Base-by-base conservation (phyloP, 2,888 invertebrate genomes). In the Gortyna flavago region DNA sequence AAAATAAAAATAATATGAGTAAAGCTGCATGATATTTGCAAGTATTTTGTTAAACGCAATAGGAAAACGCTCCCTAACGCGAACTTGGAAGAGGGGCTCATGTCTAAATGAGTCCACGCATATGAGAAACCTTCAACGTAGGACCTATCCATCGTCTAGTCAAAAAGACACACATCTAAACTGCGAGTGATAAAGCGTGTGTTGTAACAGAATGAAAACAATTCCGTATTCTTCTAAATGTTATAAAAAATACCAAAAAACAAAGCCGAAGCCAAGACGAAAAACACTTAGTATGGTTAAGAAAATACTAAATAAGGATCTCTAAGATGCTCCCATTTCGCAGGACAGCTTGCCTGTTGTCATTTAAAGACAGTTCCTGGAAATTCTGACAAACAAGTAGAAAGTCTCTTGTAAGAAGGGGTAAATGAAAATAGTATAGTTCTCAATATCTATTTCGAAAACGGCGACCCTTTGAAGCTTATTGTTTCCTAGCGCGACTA, bases 391-490 rank as follows among this genome's bases (percentile, higher is more conserved):
- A 51, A 32, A 16, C 11, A 18, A 64, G 21, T 21, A 54, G 44
- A 79, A 65, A 32, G 18, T n/a, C 16, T n/a, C 2, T 11, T 35
- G 62, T 64, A 65, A 21, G 48, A 18, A 77, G 54, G 61, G n/a
- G 41, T 38, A 32, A 68, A 44, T n/a, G 2, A 59, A 51, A 79
- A 59, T 51, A 65, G n/a, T 44, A 44, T 29, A n/a, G 25, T 54
- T 13, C 44, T 44, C 44, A 0, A 7, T 16, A 54, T 54, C 9
- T 9, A 54, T 54, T 54, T 25, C 54, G 25, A 25, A 25, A 54
- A 54, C 3, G 25, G 54, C 25, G 54, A 54, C 25, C 25, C 25
- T 54, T 21, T 51, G 11, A 25, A 54, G n/a, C 11, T 54, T 9
- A 54, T 54, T n/a, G n/a, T 54, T 54, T n/a, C 54, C 9, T 54